phyloP scores from a whole-genome alignment of 2,888 invertebrate species.

The Cheilosia soror region DNA sequence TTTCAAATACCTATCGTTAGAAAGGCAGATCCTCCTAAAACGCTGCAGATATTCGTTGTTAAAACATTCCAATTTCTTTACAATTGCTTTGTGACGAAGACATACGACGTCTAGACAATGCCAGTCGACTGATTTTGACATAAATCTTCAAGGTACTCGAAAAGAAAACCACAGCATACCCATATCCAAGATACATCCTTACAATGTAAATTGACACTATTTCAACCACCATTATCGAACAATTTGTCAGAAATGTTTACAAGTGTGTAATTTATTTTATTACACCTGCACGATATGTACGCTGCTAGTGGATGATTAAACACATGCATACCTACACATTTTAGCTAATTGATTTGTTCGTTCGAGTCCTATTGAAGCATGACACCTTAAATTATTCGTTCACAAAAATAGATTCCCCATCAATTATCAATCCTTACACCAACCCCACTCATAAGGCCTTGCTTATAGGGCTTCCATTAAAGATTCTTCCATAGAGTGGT shows the following conservation, averaged over 20 bases:
- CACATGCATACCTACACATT: conserved; percentile 31
- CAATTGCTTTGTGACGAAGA: neutral
- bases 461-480: conserved; percentile 44
- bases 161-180: too few species aligned
- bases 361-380: conserved; percentile 3
- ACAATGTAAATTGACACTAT: neutral
- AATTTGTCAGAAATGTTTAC: conserved; percentile 20
- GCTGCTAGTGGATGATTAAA: neutral
- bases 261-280: neutral
- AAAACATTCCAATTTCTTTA: neutral
- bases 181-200: neutral
- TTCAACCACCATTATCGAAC: neutral
- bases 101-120: neutral
- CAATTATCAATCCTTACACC: conserved; percentile 1
- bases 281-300: conserved; percentile 8
- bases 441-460: neutral
- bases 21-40: too few species aligned
- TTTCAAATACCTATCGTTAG: neutral
- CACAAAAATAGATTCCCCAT: conserved; percentile 44
- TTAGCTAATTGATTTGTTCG: conserved; percentile 37
- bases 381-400: conserved; percentile 27
- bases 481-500: conserved; percentile 39
- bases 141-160: too few species aligned
- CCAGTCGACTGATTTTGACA: neutral
- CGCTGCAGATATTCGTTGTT: too few species aligned